Evolutionary conservation across 2,888 invertebrate species (phyloP).

Genomic region (Aradus depressus): DNA sequence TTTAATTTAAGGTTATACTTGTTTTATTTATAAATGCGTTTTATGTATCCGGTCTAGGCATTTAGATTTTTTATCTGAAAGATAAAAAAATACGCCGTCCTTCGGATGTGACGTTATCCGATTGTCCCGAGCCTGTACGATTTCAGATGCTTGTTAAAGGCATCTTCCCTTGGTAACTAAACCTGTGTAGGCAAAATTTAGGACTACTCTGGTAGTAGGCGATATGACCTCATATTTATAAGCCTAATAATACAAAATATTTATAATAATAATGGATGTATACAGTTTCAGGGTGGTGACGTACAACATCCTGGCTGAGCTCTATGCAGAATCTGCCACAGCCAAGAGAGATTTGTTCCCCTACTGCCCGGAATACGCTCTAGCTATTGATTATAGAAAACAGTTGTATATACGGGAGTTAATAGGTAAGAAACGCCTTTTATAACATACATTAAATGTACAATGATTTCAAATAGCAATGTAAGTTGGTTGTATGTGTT

Average conservation of each 20-base stretch:
- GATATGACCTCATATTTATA: conserved; percentile 9
- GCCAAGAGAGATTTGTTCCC: conserved; percentile 62
- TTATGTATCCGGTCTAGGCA: too few relatives aligned
- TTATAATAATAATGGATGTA: conserved; percentile 20
- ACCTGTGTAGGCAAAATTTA: too few relatives aligned
- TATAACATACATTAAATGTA: conserved; percentile 4
- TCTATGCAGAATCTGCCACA: conserved; percentile 77
- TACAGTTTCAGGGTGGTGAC: conserved; percentile 64
- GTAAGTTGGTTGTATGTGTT: conserved; percentile 11
- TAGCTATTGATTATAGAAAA: conserved; percentile 76
- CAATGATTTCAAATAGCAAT: background rate
- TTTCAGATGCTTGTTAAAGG: too few relatives aligned
- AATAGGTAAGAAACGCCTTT: conserved; percentile 47
- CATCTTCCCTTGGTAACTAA: too few relatives aligned
- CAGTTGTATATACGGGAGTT: conserved; percentile 75
- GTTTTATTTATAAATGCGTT: too few relatives aligned
- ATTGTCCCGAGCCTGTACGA: too few relatives aligned
- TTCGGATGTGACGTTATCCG: too few relatives aligned
- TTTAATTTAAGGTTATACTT: too few relatives aligned
- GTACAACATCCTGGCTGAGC: conserved; percentile 85
- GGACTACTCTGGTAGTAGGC: too few relatives aligned
- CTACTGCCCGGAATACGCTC: conserved; percentile 58
- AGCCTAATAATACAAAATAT: background rate
- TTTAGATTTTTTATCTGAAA: too few relatives aligned
- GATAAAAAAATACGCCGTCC: too few relatives aligned